Evolutionary conservation across 2,888 invertebrate genomes (phyloP).

Genomic region (Plebejus argus): DNA sequence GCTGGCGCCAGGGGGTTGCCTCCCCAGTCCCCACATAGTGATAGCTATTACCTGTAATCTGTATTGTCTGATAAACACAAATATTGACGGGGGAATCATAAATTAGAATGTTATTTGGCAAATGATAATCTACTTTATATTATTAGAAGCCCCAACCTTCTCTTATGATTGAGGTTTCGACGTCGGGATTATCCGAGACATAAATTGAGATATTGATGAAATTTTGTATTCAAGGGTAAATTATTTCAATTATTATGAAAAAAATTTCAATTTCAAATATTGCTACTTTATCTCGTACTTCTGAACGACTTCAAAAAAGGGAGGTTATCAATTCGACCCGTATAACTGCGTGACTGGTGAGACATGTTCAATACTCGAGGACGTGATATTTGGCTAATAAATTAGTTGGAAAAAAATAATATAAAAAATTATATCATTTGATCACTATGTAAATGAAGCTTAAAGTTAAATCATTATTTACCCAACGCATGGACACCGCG

Average conservation of each 20-base stretch:
- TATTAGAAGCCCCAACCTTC: neutral
- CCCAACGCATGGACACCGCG: no score
- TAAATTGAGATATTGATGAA: neutral
- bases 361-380: no score
- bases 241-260: neutral
- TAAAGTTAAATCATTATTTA: no score
- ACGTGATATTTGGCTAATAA: no score
- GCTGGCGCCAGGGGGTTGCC: neutral
- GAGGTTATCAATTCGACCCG: no score
- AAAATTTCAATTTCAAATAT: no score
- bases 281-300: no score
- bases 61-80: neutral
- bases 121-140: slow-evolving; percentile 2
- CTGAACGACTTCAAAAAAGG: no score
- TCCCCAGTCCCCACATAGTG: neutral
- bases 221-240: neutral
- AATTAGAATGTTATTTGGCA: neutral
- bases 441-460: no score
- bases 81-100: neutral
- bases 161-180: neutral
- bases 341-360: no score
- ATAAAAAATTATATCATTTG: no score
- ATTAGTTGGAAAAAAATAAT: no score
- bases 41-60: neutral
- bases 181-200: neutral